Evolutionary conservation across 2,113 vertebrate species (phyloP).

Genomic region (Xiphophorus hellerii): DNA sequence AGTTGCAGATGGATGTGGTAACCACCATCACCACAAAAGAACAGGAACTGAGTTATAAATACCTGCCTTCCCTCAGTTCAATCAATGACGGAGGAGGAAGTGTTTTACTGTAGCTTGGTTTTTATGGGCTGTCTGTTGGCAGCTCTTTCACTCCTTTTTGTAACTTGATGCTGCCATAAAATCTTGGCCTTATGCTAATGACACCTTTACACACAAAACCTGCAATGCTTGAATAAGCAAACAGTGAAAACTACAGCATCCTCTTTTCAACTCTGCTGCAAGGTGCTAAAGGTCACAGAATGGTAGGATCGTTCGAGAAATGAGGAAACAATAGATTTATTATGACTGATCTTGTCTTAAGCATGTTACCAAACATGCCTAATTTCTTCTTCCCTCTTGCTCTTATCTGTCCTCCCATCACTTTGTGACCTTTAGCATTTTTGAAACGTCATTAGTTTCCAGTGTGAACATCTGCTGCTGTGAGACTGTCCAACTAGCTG

Average conservation of each 20-base stretch:
- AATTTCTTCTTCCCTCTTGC: too few relatives aligned
- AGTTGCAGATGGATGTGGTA: constrained; percentile 69
- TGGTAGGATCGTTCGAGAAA: not conserved
- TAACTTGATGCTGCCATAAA: constrained; percentile 62
- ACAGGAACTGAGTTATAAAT: constrained; percentile 96
- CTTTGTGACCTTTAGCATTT: too few relatives aligned
- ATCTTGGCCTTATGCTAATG: constrained; percentile 64
- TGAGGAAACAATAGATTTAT: not conserved
- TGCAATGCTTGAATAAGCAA: constrained; percentile 10
- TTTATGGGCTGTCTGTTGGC: constrained; percentile 79
- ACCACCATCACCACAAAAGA: constrained; percentile 77
- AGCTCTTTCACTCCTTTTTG: constrained; percentile 67
- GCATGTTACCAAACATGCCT: too few relatives aligned
- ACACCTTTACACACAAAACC: constrained; percentile 28
- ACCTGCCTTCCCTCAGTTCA: constrained; percentile 79
- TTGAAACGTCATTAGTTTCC: too few relatives aligned
- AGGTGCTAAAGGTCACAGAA: not conserved
- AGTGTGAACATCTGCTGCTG: too few relatives aligned
- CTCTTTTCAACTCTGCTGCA: not conserved
- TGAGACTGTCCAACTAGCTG: too few relatives aligned
- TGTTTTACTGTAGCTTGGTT: constrained; percentile 85
- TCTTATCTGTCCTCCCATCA: too few relatives aligned
- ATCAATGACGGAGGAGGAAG: constrained; percentile 85
- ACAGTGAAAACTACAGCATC: not conserved
- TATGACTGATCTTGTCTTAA: not conserved